phyloP scores from a whole-genome alignment of 2,888 invertebrate species.

The Gari tellinella region DNA sequence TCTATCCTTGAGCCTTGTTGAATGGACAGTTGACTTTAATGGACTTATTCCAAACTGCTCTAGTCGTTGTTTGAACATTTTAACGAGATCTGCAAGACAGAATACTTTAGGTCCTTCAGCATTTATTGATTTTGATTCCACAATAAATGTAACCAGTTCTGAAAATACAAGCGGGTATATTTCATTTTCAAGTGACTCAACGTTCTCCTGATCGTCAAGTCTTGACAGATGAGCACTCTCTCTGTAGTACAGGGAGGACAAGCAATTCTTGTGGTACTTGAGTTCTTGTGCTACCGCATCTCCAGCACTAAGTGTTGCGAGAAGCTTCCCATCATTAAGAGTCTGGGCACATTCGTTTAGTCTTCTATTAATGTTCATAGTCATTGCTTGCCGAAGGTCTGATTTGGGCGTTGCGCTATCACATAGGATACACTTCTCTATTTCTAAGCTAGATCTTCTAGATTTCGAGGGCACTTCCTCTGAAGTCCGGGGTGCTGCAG shows the following conservation, averaged over 20 bases:
- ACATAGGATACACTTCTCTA: neutral
- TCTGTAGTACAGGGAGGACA: neutral
- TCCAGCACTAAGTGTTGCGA: conserved; percentile 1
- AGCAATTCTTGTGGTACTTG: neutral
- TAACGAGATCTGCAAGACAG: conserved; percentile 36
- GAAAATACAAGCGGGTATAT: neutral
- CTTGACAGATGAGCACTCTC: neutral
- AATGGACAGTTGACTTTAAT: conserved; percentile 7
- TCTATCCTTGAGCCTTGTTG: conserved; percentile 29
- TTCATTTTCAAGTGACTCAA: neutral
- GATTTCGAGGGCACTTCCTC: neutral
- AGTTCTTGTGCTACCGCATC: too few species aligned
- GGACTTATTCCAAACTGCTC: conserved; percentile 7
- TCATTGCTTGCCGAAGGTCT: conserved; percentile 1
- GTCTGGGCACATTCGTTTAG: too few species aligned
- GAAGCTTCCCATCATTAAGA: conserved; percentile 5
- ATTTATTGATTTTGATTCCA: conserved; percentile 36
- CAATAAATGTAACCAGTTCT: too few species aligned
- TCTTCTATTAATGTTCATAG: neutral
- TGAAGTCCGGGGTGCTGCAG: neutral
- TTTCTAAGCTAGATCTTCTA: neutral
- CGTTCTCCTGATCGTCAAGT: neutral
- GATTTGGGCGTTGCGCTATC: neutral
- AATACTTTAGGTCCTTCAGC: conserved; percentile 33
- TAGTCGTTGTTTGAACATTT: conserved; percentile 32